A percentile compares a stretch with the other conserved stretches of the same genome.
These are phyloP conservation scores for Paramacrobiotus metropolitanus DNA, from an alignment of 1,140 invertebrate species.

Conservation along the genomic window DNA sequence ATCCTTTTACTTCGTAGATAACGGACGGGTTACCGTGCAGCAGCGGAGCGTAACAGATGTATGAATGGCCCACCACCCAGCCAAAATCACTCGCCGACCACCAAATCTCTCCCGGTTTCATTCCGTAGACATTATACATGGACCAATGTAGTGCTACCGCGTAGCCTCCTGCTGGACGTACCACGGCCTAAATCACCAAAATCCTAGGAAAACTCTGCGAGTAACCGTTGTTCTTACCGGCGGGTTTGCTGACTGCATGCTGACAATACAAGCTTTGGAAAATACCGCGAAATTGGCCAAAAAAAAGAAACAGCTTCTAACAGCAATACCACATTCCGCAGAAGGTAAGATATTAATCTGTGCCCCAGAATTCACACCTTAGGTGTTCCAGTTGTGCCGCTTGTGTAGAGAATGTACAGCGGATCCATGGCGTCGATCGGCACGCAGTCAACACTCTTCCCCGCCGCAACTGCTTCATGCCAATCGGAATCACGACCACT, in stretches of 20 bases:
- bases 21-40: constrained; percentile 54
- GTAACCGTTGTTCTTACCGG: constrained; percentile 12
- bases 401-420: constrained; percentile 75
- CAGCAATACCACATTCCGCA: too few relatives aligned
- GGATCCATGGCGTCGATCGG: constrained; percentile 65
- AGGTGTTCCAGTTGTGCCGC: constrained; percentile 50
- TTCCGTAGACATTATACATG: constrained; percentile 54
- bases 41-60: constrained; percentile 72
- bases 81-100: constrained; percentile 59
- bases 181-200: constrained; percentile 45
- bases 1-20: constrained; percentile 49
- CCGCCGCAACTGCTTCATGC: constrained; percentile 38
- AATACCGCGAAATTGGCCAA: too few relatives aligned
- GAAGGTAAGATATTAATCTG: too few relatives aligned
- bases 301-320: too few relatives aligned
- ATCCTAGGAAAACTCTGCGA: constrained; percentile 16
- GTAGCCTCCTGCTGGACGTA: constrained; percentile 51
- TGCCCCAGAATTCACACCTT: too few relatives aligned
- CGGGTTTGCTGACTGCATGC: constrained; percentile 3
- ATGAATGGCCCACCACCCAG: constrained; percentile 82
- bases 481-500: constrained; percentile 43
- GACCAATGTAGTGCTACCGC: constrained; percentile 58
- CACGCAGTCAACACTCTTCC: constrained; percentile 47
- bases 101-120: constrained; percentile 57
- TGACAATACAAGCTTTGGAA: too few relatives aligned